Conservation (phyloP, 2,888 invertebrate species). For the Empis livida region DNA sequence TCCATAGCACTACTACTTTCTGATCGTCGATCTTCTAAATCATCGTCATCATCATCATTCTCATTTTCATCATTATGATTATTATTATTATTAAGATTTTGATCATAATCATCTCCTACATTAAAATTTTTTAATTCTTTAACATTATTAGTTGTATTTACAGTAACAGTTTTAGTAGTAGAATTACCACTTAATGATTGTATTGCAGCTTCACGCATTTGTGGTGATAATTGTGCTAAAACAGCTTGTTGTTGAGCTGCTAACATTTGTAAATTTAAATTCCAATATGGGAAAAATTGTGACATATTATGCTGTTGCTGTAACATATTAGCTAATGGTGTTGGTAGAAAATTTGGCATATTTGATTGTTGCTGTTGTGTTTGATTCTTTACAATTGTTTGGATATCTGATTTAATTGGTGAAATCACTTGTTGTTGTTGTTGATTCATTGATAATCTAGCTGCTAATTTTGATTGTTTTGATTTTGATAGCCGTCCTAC, state of each 20-base stretch:
- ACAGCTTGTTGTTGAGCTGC: constrained; percentile 35
- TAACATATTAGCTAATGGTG: constrained; percentile 26
- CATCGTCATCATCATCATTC: constrained; percentile 13
- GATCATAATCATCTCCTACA: constrained; percentile 5
- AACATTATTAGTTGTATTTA: background rate
- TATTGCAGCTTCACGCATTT: constrained; percentile 22
- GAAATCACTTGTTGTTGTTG: constrained; percentile 10
- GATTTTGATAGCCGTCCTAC: too few species aligned
- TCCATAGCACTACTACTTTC: constrained; percentile 33
- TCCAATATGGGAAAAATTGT: constrained; percentile 34
- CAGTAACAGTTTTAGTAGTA: background rate
- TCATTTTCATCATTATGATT: constrained; percentile 19
- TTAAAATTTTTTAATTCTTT: constrained; percentile 3
- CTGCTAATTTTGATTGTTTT: background rate
- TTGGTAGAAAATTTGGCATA: constrained; percentile 22
- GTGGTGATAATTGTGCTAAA: constrained; percentile 30
- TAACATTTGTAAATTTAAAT: constrained; percentile 34
- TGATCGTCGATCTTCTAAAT: constrained; percentile 19
- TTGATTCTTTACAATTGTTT: constrained; percentile 7
- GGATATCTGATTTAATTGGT: constrained; percentile 11
- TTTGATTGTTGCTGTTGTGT: constrained; percentile 5
- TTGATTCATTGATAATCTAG: background rate
- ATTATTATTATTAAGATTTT: constrained; percentile 13
- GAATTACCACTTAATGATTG: constrained; percentile 7
- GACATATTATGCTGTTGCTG: constrained; percentile 27